Base-by-base conservation (phyloP, 2,888 invertebrate species). In the Aleiodes alternator region DNA sequence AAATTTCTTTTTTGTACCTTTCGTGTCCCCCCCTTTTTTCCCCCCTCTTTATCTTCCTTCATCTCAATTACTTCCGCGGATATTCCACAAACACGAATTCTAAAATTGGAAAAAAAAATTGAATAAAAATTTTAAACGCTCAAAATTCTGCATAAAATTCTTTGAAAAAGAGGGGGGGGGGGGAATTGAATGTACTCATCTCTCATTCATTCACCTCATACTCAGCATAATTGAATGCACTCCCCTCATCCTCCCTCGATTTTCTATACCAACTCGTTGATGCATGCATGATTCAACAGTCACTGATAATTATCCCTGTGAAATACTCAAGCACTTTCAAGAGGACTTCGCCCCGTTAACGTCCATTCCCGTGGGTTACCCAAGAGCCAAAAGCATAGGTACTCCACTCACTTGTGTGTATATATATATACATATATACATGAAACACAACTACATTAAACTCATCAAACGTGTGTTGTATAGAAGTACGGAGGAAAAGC, bases 281-380 rank as follows among this genome's bases (percentile, higher is more conserved):
- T 69, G 59, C 71, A 68, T 55, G 43, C 75, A 72, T 80, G 76
- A 75, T 68, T 74, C 38, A 61, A 61, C 81, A 73, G 80, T 81
- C 56, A 77, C 66, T 74, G 77, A 84, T 87, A 87, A 87, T 87
- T 87, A 87, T 84, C 82, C 81, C 77, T 79, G 43, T 43, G 81
- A 82, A 82, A 80, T 81, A 80, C 70, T 75, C 56, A 69, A 43
- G 43, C 51, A 53, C 75, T 75, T 69, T 64, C 48, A 61, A 61
- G 70, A 69, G 75, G 55, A 70, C 70, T 75, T 64, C 55, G 31
- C 56, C 61, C 64, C 34, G 75, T 75, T 70, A 70, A 66, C 75
- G 64, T 75, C 64, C 64, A 70, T 70, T 55, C 61, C 43, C 43
- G 16, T 61, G 61, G 61, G 29, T 16, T 61, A 14, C 64, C 23